Evolutionary conservation across 2,113 vertebrate species (phyloP).

Genomic region (Cyanocitta stelleri): DNA sequence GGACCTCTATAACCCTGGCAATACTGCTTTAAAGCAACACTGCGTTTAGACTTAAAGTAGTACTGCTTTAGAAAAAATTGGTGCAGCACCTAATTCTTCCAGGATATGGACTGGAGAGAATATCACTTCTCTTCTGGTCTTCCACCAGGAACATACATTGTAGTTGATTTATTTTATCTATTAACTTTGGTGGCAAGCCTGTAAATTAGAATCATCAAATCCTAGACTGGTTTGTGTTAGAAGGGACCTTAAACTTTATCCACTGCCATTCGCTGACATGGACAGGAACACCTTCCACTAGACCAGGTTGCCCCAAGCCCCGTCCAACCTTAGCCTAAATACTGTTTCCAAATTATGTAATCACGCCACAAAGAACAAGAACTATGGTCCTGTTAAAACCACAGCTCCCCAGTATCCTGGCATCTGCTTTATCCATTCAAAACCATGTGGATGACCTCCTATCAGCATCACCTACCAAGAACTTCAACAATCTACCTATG

Average conservation of each 20-base stretch:
- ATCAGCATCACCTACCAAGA: not conserved
- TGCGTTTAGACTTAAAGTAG: not conserved
- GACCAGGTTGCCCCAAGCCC: not conserved
- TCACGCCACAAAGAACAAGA: not conserved
- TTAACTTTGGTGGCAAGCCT: not conserved
- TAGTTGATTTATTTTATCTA: not conserved
- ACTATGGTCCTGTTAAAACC: not conserved
- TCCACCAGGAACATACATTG: not conserved
- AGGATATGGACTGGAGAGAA: not conserved
- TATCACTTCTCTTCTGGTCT: not conserved
- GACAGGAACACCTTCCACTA: not conserved
- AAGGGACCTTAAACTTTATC: not conserved
- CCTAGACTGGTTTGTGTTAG: not conserved
- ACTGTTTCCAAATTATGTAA: not conserved
- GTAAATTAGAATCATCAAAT: not conserved
- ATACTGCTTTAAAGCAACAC: not conserved
- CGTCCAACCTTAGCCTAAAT: fast-evolving
- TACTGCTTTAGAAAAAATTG: not conserved
- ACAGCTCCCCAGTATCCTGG: not conserved
- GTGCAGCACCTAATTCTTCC: not conserved
- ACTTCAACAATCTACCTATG: not conserved
- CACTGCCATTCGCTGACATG: not conserved
- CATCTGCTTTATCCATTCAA: not conserved
- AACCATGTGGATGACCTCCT: not conserved
- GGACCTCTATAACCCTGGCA: not conserved